phyloP scores from a whole-genome alignment of 2,113 vertebrate species.

The Dicrurus megarhynchus region DNA sequence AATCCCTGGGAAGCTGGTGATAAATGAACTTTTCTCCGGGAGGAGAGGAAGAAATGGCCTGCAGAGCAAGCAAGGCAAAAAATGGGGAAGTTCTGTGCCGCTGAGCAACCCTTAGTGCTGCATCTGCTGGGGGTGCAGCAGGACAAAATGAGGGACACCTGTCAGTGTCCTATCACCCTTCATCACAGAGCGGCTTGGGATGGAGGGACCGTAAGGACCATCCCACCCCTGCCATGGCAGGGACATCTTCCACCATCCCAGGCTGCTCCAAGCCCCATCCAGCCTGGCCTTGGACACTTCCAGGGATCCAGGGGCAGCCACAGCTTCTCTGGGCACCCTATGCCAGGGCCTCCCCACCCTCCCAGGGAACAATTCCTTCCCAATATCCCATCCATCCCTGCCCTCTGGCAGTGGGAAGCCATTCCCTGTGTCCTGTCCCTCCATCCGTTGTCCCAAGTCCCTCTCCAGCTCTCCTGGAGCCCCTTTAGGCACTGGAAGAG shows the following conservation, averaged over 20 bases:
- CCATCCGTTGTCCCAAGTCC: background rate
- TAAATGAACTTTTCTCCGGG: background rate
- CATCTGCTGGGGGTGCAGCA: background rate
- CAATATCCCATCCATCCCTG: rapidly evolving
- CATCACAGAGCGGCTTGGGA: background rate
- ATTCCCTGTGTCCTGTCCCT: background rate
- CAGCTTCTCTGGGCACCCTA: background rate
- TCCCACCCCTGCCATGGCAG: background rate
- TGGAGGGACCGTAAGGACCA: background rate
- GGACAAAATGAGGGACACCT: background rate
- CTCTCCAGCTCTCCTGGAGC: background rate
- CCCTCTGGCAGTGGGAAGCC: background rate
- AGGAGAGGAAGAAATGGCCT: background rate
- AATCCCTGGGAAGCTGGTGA: background rate
- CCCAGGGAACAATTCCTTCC: background rate
- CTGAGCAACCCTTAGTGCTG: background rate
- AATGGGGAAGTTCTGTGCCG: background rate
- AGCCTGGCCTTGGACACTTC: background rate
- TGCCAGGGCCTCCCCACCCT: background rate
- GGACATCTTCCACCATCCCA: background rate
- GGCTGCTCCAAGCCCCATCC: background rate
- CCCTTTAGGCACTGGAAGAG: rapidly evolving
- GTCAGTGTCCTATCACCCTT: rapidly evolving
- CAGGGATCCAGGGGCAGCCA: background rate
- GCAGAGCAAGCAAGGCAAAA: background rate